Evolutionary conservation across 2,888 invertebrate species (phyloP).

Genomic region (Dryadula phaetusa): DNA sequence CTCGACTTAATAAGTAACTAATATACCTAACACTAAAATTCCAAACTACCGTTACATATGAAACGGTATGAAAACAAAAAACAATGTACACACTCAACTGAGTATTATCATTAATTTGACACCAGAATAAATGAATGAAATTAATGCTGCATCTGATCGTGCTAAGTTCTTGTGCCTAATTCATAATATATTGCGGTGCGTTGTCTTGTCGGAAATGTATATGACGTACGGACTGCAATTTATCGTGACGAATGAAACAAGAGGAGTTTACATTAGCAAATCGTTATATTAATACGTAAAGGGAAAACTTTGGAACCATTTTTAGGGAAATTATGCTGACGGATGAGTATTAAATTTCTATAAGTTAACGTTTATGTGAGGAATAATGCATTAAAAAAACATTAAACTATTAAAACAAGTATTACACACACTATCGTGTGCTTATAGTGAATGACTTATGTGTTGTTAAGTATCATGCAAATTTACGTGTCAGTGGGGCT

Average conservation of each 20-base stretch:
- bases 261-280: slow-evolving; percentile 11
- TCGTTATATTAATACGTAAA: background rate
- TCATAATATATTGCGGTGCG: slow-evolving; percentile 63
- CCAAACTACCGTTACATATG: background rate
- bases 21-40: no score
- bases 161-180: slow-evolving; percentile 39
- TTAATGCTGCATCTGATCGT: slow-evolving; percentile 37
- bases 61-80: background rate
- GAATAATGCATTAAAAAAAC: no score
- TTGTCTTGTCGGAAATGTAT: slow-evolving; percentile 59
- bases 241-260: slow-evolving; percentile 36
- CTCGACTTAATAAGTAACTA: no score
- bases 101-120: slow-evolving; percentile 33
- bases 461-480: no score
- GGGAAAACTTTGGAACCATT: background rate
- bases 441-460: no score
- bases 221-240: slow-evolving; percentile 56
- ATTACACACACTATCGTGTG: no score
- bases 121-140: slow-evolving; percentile 34
- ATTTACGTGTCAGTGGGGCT: no score
- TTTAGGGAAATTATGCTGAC: no score
- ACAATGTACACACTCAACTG: slow-evolving; percentile 11
- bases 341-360: no score
- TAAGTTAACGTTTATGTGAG: no score
- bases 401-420: no score